Evolutionary conservation across 2,797 vertebrate species (phyloP).

Genomic region (Muraenolepis orangiensis): DNA sequence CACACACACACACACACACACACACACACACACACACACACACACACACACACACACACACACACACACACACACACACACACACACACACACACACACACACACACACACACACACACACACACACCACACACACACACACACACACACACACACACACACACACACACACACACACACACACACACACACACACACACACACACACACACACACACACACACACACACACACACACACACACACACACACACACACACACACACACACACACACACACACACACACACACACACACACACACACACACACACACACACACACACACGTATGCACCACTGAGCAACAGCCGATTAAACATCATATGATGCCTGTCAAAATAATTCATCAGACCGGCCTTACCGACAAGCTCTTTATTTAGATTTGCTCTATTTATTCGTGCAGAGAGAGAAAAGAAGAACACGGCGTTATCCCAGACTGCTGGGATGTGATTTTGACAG

Average conservation of each 20-base stretch:
- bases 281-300: too few relatives aligned
- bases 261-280: background rate
- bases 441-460: too few relatives aligned
- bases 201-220: conserved; percentile 2
- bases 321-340: too few relatives aligned
- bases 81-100: background rate
- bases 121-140: background rate
- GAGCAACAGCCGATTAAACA: too few relatives aligned
- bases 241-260: conserved; percentile 16
- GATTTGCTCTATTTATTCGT: too few relatives aligned
- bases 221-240: conserved; percentile 18
- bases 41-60: background rate
- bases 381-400: too few relatives aligned
- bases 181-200: conserved; percentile 5
- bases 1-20: background rate
- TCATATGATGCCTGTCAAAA: too few relatives aligned
- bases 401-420: too few relatives aligned
- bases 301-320: too few relatives aligned
- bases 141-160: background rate
- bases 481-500: too few relatives aligned
- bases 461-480: too few relatives aligned
- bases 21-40: background rate
- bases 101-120: background rate
- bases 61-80: background rate
- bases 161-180: too few relatives aligned